Conservation (phyloP, 2,888 invertebrate species). For the Diloba caeruleocephala region DNA sequence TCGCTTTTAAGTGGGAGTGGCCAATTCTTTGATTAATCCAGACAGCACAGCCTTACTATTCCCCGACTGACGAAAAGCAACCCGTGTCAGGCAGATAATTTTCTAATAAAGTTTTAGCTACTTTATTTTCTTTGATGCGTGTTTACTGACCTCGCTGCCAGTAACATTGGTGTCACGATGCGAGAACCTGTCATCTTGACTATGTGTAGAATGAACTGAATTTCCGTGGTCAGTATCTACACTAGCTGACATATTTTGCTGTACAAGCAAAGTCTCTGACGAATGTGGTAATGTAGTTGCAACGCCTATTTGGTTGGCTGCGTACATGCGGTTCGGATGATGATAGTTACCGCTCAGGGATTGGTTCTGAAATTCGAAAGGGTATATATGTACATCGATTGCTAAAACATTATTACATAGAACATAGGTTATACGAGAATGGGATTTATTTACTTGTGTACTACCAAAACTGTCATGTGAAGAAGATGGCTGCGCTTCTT, state of each 20-base stretch:
- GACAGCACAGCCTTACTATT: no score
- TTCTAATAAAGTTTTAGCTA: no score
- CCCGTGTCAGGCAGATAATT: no score
- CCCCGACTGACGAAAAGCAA: no score
- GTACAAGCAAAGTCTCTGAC: slow-evolving; percentile 65
- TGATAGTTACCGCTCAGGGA: slow-evolving; percentile 73
- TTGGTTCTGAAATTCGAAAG: slow-evolving; percentile 67
- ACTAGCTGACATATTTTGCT: slow-evolving; percentile 59
- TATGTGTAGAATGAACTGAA: slow-evolving; percentile 67
- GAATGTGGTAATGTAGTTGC: slow-evolving; percentile 83
- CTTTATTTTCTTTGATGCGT: no score
- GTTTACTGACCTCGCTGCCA: slow-evolving; percentile 66
- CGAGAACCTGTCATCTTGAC: slow-evolving; percentile 76
- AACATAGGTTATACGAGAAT: no score
- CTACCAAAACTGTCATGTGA: slow-evolving; percentile 78
- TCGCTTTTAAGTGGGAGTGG: no score
- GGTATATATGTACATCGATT: not conserved
- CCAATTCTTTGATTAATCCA: no score
- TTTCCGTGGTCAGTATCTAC: slow-evolving; percentile 69
- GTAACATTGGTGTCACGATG: slow-evolving; percentile 67
- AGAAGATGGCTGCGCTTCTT: slow-evolving; percentile 77
- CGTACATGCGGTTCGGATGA: slow-evolving; percentile 78
- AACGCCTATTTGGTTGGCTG: slow-evolving; percentile 84
- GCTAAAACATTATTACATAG: no score
- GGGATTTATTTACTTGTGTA: slow-evolving; percentile 69